Evolutionary conservation across 2,797 vertebrate genomes (phyloP), one percentile per base, ranked within the genome.

Genomic region (Spea hammondii): DNA sequence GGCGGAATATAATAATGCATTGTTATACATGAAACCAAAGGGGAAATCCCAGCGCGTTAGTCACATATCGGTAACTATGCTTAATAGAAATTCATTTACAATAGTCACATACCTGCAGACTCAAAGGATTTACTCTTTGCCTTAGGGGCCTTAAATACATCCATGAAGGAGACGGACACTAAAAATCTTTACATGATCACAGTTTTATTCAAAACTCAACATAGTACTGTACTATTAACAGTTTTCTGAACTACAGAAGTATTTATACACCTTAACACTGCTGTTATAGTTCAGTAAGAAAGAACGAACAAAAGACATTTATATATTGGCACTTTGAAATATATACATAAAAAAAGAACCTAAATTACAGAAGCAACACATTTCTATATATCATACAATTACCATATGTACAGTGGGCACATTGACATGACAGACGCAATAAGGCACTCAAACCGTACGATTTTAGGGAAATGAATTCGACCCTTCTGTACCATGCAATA

Each of bases 361-460:
- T 73, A 80, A 83, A 84, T 82, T 84, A 88, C 86, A 87, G 77
- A 83, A 85, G n/a, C 78, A 9, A 45, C 72, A 81, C 78, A 79
- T 5, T 82, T 84, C 86, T 74, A 86, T 77, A 83, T 3, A 46
- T 50, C 46, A 74, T 83, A 79, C 77, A 82, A 7, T 64, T 83
- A 83, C 84, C 83, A 83, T 84, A 86, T 86, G 84, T 84, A 88
- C 84, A 89, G 85, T 71, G 45, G 0, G 82, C 83, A 71, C 14
- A 46, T 17, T 50, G 13, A 60, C 65, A 80, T 13, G n/a, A 67
- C 71, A 62, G 45, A 72, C 49, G 32, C 57, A 77, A 57, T 82
- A 82, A 82, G 79, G 79, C 79, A 82, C 79, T 82, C 44, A 53
- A 69, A 48, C 62, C 72, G 74, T 10, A 46, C 53, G 54, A 14